Percentiles rank a stretch among this genome's conserved stretches.
These are phyloP conservation scores for Schrankia costaestrigalis DNA, from an alignment of 2,888 invertebrate species.

Conservation along the genomic window DNA sequence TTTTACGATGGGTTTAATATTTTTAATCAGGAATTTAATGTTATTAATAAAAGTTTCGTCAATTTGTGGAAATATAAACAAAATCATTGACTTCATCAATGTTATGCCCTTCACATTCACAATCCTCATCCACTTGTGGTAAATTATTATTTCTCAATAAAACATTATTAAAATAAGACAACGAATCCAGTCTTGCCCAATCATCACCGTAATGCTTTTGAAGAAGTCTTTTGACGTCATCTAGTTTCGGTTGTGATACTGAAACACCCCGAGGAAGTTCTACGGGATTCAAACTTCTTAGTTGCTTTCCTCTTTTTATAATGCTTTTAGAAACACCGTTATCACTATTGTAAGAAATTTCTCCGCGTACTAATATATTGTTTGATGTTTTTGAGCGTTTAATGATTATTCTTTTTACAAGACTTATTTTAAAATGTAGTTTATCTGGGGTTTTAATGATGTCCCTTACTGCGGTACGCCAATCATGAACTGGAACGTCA, in stretches of 20 bases:
- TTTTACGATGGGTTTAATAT: too few species aligned
- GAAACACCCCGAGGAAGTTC: constrained; percentile 10
- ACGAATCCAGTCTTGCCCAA: constrained; percentile 1
- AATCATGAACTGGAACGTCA: constrained; percentile 21
- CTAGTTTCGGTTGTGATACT: constrained; percentile 14
- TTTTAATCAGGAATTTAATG: too few species aligned
- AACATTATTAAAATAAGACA: background rate
- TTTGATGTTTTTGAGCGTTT: constrained; percentile 9
- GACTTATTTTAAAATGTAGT: constrained; percentile 24
- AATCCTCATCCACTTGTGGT: background rate
- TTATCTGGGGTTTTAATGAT: constrained; percentile 21
- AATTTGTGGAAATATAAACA: background rate
- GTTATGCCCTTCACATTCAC: background rate
- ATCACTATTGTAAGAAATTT: constrained; percentile 12
- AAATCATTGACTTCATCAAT: background rate
- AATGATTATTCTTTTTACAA: constrained; percentile 19
- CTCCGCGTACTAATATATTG: constrained; percentile 13
- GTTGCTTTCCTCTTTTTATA: constrained; percentile 14
- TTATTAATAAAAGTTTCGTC: too few species aligned
- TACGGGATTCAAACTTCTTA: constrained; percentile 13
- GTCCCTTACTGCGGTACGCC: constrained; percentile 16
- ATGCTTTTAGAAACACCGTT: constrained; percentile 10
- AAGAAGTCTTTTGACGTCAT: constrained; percentile 17
- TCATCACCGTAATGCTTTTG: constrained; percentile 16
- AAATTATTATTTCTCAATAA: too few species aligned